Conservation (phyloP, 2,888 invertebrate species). For the Rhamphomyia laevipes region DNA sequence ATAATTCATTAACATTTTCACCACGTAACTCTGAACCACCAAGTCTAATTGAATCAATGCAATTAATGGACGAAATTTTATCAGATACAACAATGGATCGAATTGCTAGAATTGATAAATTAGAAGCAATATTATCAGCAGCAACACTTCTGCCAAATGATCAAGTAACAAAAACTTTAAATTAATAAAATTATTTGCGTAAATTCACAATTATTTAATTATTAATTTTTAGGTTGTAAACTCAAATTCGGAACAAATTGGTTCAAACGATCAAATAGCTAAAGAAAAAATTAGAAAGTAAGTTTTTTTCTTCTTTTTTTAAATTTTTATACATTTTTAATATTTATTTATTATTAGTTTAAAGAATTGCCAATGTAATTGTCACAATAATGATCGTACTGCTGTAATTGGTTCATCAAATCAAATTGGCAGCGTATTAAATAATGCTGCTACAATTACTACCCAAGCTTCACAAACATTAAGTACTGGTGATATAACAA, state of each 20-base stretch:
- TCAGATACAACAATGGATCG: constrained; percentile 74
- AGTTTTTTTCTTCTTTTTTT: constrained; percentile 8
- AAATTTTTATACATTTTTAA: too few relatives aligned
- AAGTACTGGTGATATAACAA: constrained; percentile 85
- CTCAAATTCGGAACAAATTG: constrained; percentile 31
- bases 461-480: constrained; percentile 64
- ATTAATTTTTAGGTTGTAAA: constrained; percentile 31
- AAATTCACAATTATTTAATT: constrained; percentile 4
- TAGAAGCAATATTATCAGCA: constrained; percentile 74
- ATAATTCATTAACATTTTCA: constrained; percentile 54
- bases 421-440: constrained; percentile 13
- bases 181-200: not conserved
- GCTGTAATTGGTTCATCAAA: constrained; percentile 15
- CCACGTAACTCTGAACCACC: constrained; percentile 68
- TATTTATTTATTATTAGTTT: constrained; percentile 20
- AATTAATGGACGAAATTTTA: constrained; percentile 73
- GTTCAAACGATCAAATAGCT: constrained; percentile 33
- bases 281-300: constrained; percentile 35
- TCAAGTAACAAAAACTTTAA: constrained; percentile 23
- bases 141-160: constrained; percentile 60
- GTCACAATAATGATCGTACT: constrained; percentile 21
- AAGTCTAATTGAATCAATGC: constrained; percentile 80
- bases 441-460: constrained; percentile 25
- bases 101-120: constrained; percentile 71
- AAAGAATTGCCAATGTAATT: constrained; percentile 32